These are phyloP conservation scores for Cheilosia grossa DNA, from an alignment of 2,888 invertebrate species.

Conservation along the genomic window DNA sequence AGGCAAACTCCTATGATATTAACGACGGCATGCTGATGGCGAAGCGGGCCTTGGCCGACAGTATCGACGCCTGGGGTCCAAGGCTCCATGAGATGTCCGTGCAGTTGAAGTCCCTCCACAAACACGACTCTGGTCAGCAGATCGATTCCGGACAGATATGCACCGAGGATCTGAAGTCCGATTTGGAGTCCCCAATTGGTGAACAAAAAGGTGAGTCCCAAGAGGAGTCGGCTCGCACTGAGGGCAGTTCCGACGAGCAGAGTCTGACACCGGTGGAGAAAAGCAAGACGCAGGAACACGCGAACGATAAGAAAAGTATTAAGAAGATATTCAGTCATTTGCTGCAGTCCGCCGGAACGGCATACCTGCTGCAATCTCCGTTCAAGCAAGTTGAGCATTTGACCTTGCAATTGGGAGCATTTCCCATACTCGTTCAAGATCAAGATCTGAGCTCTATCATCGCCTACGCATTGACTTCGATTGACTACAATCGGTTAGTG, in stretches of 20 bases:
- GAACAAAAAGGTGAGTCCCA: conserved; percentile 50
- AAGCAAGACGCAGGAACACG: conserved; percentile 58
- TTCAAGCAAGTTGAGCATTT: conserved; percentile 89
- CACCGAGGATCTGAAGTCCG: conserved; percentile 83
- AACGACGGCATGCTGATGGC: conserved; percentile 87
- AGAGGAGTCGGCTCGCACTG: conserved; percentile 42
- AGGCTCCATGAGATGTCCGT: conserved; percentile 83
- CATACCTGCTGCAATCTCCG: conserved; percentile 85
- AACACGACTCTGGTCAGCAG: conserved; percentile 76
- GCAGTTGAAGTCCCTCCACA: conserved; percentile 79
- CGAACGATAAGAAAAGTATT: conserved; percentile 85
- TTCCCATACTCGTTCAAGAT: conserved; percentile 91
- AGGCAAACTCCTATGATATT: conserved; percentile 82
- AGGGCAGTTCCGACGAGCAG: conserved; percentile 69
- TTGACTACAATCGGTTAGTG: conserved; percentile 88
- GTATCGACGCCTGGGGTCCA: conserved; percentile 89
- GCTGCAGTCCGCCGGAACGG: conserved; percentile 85
- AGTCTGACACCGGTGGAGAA: conserved; percentile 63
- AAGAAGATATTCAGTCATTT: conserved; percentile 88
- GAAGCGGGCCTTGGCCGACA: conserved; percentile 88
- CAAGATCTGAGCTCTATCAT: conserved; percentile 93
- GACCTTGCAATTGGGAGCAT: conserved; percentile 85
- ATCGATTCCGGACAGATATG: conserved; percentile 81
- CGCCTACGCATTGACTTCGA: conserved; percentile 90
- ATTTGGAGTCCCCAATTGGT: conserved; percentile 80